Percentiles rank a stretch among this genome's conserved stretches.
These are phyloP conservation scores for Ormyrus pomaceus DNA, from an alignment of 2,888 invertebrate species.

Conservation along the genomic window DNA sequence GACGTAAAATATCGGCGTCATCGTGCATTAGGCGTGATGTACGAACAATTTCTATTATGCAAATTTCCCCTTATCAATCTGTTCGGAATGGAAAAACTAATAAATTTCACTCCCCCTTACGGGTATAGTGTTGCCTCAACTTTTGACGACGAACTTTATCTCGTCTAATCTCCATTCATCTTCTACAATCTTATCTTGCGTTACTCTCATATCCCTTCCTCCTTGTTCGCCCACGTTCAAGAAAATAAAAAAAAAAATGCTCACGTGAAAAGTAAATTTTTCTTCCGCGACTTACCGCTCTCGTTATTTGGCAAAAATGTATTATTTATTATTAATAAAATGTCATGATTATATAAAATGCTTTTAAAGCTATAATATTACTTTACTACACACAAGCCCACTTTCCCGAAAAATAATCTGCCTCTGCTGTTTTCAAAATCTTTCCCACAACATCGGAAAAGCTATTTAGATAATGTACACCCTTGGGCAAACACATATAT, in stretches of 20 bases:
- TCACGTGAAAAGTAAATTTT: background rate
- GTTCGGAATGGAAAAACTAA: conserved; percentile 28
- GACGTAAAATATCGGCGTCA: background rate
- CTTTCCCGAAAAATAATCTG: conserved; percentile 5
- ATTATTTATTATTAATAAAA: background rate
- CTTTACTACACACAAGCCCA: conserved; percentile 20
- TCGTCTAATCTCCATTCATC: conserved; percentile 40
- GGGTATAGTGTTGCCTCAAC: conserved; percentile 13
- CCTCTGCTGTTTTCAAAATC: conserved; percentile 32
- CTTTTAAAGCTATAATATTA: background rate
- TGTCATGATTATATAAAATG: no score
- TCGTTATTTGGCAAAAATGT: no score
- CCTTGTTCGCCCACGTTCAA: background rate
- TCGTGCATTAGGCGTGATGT: background rate
- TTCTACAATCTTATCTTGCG: conserved; percentile 32
- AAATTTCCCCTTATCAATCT: conserved; percentile 47
- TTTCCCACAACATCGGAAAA: conserved; percentile 23
- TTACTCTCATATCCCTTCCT: background rate
- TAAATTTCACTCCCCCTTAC: conserved; percentile 27
- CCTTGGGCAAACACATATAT: conserved; percentile 18
- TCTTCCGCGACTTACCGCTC: no score
- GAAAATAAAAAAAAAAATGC: conserved; percentile 20
- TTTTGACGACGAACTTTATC: conserved; percentile 39
- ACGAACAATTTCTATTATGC: conserved; percentile 36
- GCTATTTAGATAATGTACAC: conserved; percentile 39